Evolutionary conservation across 2,797 vertebrate species (phyloP).

Genomic region (Coluber constrictor): DNA sequence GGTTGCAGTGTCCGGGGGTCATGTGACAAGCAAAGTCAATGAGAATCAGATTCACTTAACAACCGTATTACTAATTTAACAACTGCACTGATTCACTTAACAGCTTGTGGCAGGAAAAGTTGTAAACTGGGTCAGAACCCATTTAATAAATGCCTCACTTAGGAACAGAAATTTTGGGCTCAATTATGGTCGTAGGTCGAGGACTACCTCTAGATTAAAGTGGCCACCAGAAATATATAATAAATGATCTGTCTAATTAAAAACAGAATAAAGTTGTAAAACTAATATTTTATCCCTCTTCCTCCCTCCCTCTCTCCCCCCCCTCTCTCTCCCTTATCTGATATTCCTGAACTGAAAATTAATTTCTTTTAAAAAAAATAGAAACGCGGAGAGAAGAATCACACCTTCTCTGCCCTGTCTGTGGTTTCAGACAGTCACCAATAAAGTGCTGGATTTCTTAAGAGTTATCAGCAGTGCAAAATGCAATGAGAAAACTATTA

Average conservation of each 20-base stretch:
- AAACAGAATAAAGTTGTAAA: background rate
- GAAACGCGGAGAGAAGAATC: background rate
- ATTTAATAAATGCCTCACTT: background rate
- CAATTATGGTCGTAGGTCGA: too few relatives aligned
- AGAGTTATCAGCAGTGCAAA: background rate
- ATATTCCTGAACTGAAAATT: background rate
- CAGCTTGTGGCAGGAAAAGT: background rate
- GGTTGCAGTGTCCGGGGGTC: background rate
- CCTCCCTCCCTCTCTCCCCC: fast-evolving
- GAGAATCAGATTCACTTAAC: background rate
- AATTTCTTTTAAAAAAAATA: background rate
- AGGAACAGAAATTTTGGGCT: too few relatives aligned
- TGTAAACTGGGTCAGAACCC: background rate
- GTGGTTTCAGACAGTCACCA: background rate
- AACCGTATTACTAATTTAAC: background rate
- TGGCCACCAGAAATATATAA: background rate
- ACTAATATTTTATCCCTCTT: too few relatives aligned
- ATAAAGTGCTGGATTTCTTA: background rate
- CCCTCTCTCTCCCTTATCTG: background rate
- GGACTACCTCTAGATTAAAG: background rate
- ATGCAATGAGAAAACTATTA: background rate
- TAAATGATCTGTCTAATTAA: background rate
- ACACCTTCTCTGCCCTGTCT: background rate
- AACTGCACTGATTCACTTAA: background rate
- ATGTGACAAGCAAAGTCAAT: background rate